phyloP scores from a whole-genome alignment of 2,113 vertebrate genomes.

The Dromiciops gliroides region DNA sequence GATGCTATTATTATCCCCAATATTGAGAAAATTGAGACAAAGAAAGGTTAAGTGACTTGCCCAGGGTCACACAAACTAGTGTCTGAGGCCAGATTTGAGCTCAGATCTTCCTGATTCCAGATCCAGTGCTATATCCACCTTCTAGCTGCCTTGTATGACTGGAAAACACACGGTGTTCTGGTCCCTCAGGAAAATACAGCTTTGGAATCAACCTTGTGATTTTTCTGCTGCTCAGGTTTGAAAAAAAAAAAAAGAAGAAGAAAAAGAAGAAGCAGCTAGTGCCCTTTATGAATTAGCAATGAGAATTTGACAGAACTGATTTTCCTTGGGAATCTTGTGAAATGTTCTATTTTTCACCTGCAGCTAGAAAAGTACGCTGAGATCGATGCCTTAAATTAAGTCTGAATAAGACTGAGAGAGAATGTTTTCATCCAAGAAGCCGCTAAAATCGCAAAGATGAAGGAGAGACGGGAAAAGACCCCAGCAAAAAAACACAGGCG shows the following conservation, averaged over 20 bases:
- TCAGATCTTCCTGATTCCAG: background rate
- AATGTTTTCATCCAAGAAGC: conserved; percentile 59
- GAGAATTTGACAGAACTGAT: conserved; percentile 73
- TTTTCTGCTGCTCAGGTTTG: conserved; percentile 57
- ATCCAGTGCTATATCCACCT: background rate
- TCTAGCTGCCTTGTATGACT: background rate
- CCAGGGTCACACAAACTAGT: background rate
- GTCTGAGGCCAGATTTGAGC: background rate
- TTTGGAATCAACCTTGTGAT: conserved; percentile 20
- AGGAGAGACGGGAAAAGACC: background rate
- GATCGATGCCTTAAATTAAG: conserved; percentile 75
- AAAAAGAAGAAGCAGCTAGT: conserved; percentile 41
- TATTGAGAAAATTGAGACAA: background rate
- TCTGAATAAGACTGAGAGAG: conserved; percentile 64
- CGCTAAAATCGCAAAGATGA: conserved; percentile 45
- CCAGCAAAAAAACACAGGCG: conserved; percentile 49
- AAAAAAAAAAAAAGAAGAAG: conserved; percentile 66
- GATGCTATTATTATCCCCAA: background rate
- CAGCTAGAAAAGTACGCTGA: conserved; percentile 56
- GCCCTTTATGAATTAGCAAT: conserved; percentile 78
- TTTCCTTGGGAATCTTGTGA: conserved; percentile 72
- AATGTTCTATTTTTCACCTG: conserved; percentile 74
- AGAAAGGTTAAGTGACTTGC: background rate
- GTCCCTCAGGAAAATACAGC: conserved; percentile 13
- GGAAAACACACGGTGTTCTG: conserved; percentile 40